phyloP scores from a whole-genome alignment of 2,113 vertebrate genomes.

The Lontra canadensis region DNA sequence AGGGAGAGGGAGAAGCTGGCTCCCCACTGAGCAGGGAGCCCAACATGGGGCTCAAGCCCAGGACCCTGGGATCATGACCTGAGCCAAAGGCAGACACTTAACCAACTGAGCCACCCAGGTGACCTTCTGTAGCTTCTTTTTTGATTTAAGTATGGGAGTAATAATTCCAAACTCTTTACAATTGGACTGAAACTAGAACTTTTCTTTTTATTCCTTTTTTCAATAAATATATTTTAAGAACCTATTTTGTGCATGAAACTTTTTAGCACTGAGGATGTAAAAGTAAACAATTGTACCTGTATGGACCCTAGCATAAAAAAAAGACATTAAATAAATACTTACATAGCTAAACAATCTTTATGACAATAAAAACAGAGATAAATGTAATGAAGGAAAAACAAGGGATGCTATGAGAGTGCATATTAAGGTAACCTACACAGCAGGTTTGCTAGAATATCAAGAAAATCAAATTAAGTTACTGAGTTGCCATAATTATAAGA shows the following conservation, averaged over 20 bases:
- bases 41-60: too few species aligned
- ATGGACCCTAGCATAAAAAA: not conserved
- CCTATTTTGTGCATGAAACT: not conserved
- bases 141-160: not conserved
- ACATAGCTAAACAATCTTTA: not conserved
- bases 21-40: too few species aligned
- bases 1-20: too few species aligned
- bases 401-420: not conserved
- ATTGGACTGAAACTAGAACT: not conserved
- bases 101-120: too few species aligned
- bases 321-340: not conserved
- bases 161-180: not conserved
- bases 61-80: too few species aligned
- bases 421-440: not conserved
- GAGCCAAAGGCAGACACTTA: too few species aligned
- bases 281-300: not conserved
- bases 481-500: not conserved
- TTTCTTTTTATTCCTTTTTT: not conserved
- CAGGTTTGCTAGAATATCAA: not conserved
- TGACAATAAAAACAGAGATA: not conserved
- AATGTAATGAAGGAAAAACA: not conserved
- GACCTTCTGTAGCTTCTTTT: not conserved
- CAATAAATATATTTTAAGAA: not conserved
- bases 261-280: not conserved
- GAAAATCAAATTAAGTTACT: not conserved